Percentiles rank a stretch among this genome's conserved stretches.
phyloP scores from a whole-genome alignment of 2,888 invertebrate genomes.

The Tetrapedia diversipes region DNA sequence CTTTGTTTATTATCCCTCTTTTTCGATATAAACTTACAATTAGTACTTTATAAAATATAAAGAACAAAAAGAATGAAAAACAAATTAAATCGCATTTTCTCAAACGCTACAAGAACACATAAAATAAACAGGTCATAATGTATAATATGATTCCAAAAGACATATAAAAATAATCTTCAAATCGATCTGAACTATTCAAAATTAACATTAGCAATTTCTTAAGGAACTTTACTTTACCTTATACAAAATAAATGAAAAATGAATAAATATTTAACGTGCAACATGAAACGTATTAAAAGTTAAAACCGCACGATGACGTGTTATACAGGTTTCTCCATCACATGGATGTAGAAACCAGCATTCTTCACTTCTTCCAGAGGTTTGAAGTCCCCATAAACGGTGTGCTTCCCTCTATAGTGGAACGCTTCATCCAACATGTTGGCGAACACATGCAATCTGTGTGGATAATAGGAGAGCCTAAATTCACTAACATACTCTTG shows the following conservation, averaged over 20 bases:
- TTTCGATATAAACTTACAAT: not conserved
- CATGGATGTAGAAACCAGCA: conserved; percentile 94
- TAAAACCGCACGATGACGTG: not conserved
- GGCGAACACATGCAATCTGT: conserved; percentile 89
- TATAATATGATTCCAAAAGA: not conserved
- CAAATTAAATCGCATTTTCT: not conserved
- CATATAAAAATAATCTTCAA: not conserved
- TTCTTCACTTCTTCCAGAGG: conserved; percentile 85
- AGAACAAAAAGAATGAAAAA: not conserved
- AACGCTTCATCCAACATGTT: conserved; percentile 89
- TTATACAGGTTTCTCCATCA: conserved; percentile 86
- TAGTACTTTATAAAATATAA: not conserved
- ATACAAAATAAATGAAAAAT: conserved; percentile 12
- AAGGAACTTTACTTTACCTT: not conserved
- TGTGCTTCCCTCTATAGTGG: conserved; percentile 86
- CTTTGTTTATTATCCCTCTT: not conserved
- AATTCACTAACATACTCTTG: conserved; percentile 87
- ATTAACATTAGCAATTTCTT: not conserved
- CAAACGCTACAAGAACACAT: not conserved
- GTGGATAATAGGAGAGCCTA: conserved; percentile 94
- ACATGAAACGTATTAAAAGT: not conserved
- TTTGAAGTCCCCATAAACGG: conserved; percentile 93
- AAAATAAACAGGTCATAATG: not conserved
- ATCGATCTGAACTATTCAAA: not conserved
- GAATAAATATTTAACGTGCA: not conserved